Evolutionary conservation across 2,797 vertebrate genomes (phyloP).

Genomic region (Hyperoplus immaculatus): DNA sequence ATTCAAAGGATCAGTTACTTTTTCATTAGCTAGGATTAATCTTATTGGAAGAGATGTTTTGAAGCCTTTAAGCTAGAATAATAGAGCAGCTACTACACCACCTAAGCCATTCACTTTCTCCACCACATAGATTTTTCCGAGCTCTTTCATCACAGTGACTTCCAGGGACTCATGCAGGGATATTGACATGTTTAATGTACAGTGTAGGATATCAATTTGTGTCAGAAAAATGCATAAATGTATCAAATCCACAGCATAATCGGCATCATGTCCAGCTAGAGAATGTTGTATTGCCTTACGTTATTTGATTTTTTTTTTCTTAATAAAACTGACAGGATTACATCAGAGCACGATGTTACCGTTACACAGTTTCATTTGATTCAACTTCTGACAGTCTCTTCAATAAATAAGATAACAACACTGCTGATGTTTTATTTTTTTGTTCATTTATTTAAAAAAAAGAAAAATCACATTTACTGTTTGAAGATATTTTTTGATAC

Average conservation of each 20-base stretch:
- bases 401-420: slow-evolving; percentile 66
- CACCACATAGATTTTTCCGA: not conserved
- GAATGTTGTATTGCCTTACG: slow-evolving; percentile 71
- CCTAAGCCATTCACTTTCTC: slow-evolving; percentile 28
- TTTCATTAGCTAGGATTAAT: not conserved
- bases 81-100: slow-evolving; percentile 21
- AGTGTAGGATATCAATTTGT: slow-evolving; percentile 17
- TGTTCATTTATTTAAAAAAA: slow-evolving; percentile 41
- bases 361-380: slow-evolving; percentile 34
- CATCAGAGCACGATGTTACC: slow-evolving; percentile 27
- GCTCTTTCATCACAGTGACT: slow-evolving; percentile 14
- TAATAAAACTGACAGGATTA: slow-evolving; percentile 52
- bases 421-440: not conserved
- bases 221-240: slow-evolving; percentile 10
- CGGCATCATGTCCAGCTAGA: slow-evolving; percentile 48
- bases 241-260: slow-evolving; percentile 37
- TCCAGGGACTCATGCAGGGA: slow-evolving; percentile 47
- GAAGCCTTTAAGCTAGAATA: slow-evolving; percentile 10
- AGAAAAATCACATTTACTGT: not conserved
- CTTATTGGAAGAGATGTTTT: slow-evolving; percentile 9
- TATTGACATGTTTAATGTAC: slow-evolving; percentile 31
- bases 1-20: slow-evolving; percentile 5
- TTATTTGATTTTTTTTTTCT: slow-evolving; percentile 39
- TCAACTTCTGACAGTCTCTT: slow-evolving; percentile 36
- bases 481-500: slow-evolving; percentile 8